Evolutionary conservation across 2,113 vertebrate genomes (phyloP).

Genomic region (Muscicapa adusta): DNA sequence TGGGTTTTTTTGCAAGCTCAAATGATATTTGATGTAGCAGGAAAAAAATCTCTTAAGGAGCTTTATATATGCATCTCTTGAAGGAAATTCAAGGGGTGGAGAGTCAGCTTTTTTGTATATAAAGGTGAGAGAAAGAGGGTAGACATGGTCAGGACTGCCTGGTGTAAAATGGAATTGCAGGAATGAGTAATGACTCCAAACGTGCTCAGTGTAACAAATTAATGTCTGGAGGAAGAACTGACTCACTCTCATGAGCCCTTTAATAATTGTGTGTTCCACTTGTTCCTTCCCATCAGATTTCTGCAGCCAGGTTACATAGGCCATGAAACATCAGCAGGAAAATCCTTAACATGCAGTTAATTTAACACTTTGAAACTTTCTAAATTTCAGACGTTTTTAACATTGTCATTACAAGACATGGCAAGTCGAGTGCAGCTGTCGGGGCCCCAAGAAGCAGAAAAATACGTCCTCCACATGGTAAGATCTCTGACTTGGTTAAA

Average conservation of each 20-base stretch:
- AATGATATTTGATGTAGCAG: background rate
- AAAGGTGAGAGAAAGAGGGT: background rate
- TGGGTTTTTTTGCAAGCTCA: background rate
- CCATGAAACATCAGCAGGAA: background rate
- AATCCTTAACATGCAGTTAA: background rate
- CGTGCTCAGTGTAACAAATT: fast-evolving
- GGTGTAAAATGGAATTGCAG: background rate
- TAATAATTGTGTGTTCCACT: background rate
- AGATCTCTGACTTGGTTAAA: slow-evolving; percentile 27
- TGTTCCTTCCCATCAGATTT: background rate
- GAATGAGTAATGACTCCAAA: background rate
- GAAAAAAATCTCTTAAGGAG: background rate
- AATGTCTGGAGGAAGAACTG: background rate
- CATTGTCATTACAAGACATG: slow-evolving; percentile 98
- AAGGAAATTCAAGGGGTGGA: background rate
- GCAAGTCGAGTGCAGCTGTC: slow-evolving; percentile 97
- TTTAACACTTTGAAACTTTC: background rate
- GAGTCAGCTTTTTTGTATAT: background rate
- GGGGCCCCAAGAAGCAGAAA: slow-evolving; percentile 95
- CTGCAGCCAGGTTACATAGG: background rate
- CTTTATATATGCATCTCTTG: background rate
- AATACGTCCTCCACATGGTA: slow-evolving; percentile 99
- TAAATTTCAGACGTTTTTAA: slow-evolving; percentile 91
- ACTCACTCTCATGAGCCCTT: background rate
- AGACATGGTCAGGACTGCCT: background rate